These are phyloP conservation scores for Melangyna quadrimaculata DNA, from an alignment of 2,888 invertebrate genomes.

Conservation along the genomic window DNA sequence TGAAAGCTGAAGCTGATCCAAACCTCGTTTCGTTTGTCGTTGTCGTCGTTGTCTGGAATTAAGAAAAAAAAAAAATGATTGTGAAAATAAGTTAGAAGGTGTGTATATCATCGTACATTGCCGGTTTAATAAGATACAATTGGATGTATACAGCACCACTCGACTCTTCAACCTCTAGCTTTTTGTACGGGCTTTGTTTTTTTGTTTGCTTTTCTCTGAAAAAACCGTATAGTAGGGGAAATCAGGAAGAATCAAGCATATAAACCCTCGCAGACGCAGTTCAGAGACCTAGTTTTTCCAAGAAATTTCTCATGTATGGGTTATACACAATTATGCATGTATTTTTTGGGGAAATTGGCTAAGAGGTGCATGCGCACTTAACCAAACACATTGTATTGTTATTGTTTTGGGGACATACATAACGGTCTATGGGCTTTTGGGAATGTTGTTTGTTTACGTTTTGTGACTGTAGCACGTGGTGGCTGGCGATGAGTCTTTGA, in stretches of 20 bases:
- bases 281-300: slow-evolving; percentile 66
- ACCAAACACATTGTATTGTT: slow-evolving; percentile 35
- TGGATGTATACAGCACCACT: slow-evolving; percentile 31
- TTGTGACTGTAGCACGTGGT: slow-evolving; percentile 56
- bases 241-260: neutral
- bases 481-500: slow-evolving; percentile 6
- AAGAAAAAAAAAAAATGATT: neutral
- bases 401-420: slow-evolving; percentile 4
- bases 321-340: neutral
- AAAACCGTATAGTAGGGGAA: slow-evolving; percentile 43
- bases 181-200: neutral
- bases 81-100: slow-evolving; percentile 3
- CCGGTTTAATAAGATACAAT: slow-evolving; percentile 64
- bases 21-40: neutral
- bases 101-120: slow-evolving; percentile 39
- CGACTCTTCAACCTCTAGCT: slow-evolving; percentile 34
- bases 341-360: slow-evolving; percentile 46
- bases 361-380: slow-evolving; percentile 47
- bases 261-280: slow-evolving; percentile 66
- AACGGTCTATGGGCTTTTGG: neutral
- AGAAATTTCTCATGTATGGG: neutral
- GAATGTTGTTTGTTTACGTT: slow-evolving; percentile 65
- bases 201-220: neutral
- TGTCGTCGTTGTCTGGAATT: slow-evolving; percentile 5
- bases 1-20: slow-evolving; percentile 25